phyloP scores from a whole-genome alignment of 2,888 invertebrate genomes.

The Poecilobothrus nobilitatus region DNA sequence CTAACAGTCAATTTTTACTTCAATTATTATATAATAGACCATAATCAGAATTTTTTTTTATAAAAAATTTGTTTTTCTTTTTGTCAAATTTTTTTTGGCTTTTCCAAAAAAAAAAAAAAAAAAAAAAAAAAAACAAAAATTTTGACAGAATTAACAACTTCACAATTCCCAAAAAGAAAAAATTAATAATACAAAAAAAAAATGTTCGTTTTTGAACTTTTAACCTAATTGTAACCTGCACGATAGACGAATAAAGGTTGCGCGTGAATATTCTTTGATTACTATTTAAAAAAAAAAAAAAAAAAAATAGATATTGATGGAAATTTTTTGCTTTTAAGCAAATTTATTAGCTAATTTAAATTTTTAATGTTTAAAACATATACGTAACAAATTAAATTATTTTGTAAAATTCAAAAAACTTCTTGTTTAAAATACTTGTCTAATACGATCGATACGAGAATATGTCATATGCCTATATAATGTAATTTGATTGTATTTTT shows the following conservation, averaged over 20 bases:
- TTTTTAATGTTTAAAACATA: too few relatives aligned
- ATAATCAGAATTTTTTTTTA: background rate
- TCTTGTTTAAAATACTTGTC: too few relatives aligned
- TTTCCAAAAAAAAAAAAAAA: too few relatives aligned
- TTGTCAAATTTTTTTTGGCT: background rate
- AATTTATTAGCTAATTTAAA: too few relatives aligned
- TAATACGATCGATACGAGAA: too few relatives aligned
- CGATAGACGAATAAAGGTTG: background rate
- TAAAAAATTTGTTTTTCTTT: background rate
- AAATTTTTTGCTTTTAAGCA: too few relatives aligned
- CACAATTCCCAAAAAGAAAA: background rate
- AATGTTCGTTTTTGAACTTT: background rate
- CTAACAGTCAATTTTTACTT: background rate
- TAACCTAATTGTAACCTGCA: slow-evolving; percentile 1
- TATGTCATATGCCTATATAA: too few relatives aligned
- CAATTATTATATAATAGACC: background rate
- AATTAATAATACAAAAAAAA: background rate
- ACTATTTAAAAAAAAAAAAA: background rate
- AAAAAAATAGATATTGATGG: too few relatives aligned
- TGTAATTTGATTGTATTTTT: too few relatives aligned
- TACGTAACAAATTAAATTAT: too few relatives aligned
- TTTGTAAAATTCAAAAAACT: too few relatives aligned
- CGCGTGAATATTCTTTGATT: background rate
- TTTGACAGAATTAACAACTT: background rate
- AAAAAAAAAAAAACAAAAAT: background rate